Base-by-base conservation (phyloP, 2,888 invertebrate genomes). In the Holacanthella duospinosa region DNA sequence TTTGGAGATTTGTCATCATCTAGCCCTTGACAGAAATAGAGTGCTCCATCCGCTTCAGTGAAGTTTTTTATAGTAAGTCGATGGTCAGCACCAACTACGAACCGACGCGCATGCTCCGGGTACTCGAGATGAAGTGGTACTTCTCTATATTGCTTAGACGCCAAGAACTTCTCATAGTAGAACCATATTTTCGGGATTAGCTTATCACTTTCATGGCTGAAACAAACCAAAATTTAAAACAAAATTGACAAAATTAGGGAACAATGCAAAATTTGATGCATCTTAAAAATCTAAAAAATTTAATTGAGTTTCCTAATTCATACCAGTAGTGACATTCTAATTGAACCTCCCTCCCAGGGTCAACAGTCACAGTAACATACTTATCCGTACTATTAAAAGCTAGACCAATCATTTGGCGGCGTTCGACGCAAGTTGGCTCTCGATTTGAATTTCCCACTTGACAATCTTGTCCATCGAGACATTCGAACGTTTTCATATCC, bases 1-100 rank as follows among this genome's bases (percentile, higher is more conserved):
- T 57, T 57, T 28, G 57, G 29, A 29, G 57, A 57, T 16, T 36
- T 16, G 6, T 21, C 26, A n/a, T 57, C 57, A 24, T 57, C n/a
- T 2, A 57, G 57, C n/a, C 57, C 57, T 29, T 57, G 57, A 29
- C 57, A 57, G 25, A 57, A 57, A 36, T 57, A 57, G 3, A 57
- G 6, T 2, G 29, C 57, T 28, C 57, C 57, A 19, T 57, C 57
- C 12, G 29, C 29, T 24, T 57, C 57, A 4, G 29, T 57, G 24
- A 57, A 57, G 29, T 57, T 57, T 57, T 29, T 4, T 9, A 57
- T 57, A 2, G 57, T 57, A 2, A 57, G 57, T 29, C 24, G 27
- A 21, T 57, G 57, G 21, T 29, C 21, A 2, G 28, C 24, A n/a
- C 29, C 57, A 29, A 57, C 21, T 2, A 29, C 57, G 24, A 57